Evolutionary conservation across 1,140 invertebrate species (phyloP), one percentile per base, ranked within the genome.

Genomic region (Geopemphigus sp.): DNA sequence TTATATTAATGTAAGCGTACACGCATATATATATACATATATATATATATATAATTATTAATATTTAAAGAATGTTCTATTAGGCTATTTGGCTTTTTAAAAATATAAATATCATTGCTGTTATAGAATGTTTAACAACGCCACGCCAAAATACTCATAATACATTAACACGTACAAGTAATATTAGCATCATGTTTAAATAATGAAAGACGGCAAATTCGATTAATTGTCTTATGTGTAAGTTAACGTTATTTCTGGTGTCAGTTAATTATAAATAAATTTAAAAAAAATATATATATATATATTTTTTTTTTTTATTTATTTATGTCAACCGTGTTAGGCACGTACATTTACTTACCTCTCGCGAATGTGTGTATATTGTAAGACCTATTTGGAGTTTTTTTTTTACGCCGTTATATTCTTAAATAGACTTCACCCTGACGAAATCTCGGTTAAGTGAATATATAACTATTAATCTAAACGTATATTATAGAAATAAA

Each of bases 91-190:
- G 22, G 74, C 57, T 63, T 78, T 39, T 78, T 14, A 50, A 61
- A 76, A 74, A 57, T n/a, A 57, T 57, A 19, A 24, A 78, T 59
- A 78, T 50, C 57, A 78, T 61, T 78, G 74, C 74, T 78, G 74
- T 61, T 78, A 39, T 39, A 78, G 72, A 78, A 61, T 78, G 54
- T 63, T 78, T 78, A 78, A n/a, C n/a, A n/a, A 78, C 74, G 74
- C 74, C 74, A 78, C 74, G 74, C 74, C 56, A 59, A 78, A 59
- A 63, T 78, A 78, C 56, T 78, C 74, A 78, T 78, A 78, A 78
- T 78, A 78, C 63, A 78, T 78, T 78, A 78, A 78, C 74, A 78
- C 74, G 24, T 78, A 78, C 72, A 59, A 76, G 54, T 76, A 76
- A 76, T n/a, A n/a, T 47, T 59, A 78, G 57, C 74, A 59, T 78